Base-by-base conservation (phyloP, 2,888 invertebrate species). In the Pycnomerus fuliginosus region DNA sequence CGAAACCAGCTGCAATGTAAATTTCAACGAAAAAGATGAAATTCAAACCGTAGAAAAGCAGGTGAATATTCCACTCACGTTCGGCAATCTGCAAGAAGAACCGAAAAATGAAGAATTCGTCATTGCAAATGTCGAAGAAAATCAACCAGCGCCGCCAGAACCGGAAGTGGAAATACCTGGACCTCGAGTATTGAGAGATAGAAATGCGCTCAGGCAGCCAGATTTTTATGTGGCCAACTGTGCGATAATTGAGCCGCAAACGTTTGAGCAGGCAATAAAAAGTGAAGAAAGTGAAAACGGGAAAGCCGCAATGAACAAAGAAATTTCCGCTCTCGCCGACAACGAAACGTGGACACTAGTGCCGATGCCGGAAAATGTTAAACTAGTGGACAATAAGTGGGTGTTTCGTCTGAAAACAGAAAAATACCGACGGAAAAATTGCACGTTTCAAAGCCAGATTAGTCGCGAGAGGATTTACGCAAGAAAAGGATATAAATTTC, bases 21-120 rank as follows among this genome's bases (percentile, higher is more conserved):
- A 28, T 34, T 44, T 54, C 48, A 12, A 58, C 48, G 59, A 41
- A 38, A 10, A 16, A 45, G 15, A 48, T 46, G 16, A 20, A 36
- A 10, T 11, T 24, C 10, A 16, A 10, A 20, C 20, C 41, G n/a
- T 22, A 15, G 20, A 8, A 20, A 20, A 20, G 20, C 29, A 31
- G 7, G 39, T 22, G 13, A 34, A 5, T 20, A 5, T 20, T 20
- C 20, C 20, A 20, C 4, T 20, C 4, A 20, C 4, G 4, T 20
- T 20, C n/a, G n/a, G n/a, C n/a, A n/a, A n/a, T 20, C 20, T 8
- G 20, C 5, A 20, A 20, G 8, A 5, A 4, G 8, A 5, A 5
- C 20, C 20, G 5, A 8, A 20, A 20, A 20, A 20, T 20, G 8
- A 20, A 4, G 20, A 20, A 20, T n/a, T n/a, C n/a, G 8, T 20